A percentile compares a stretch with the other conserved stretches of the same genome.
Evolutionary conservation across 2,797 vertebrate species (phyloP).

Genomic region (Hypotaenidia philippensis): DNA sequence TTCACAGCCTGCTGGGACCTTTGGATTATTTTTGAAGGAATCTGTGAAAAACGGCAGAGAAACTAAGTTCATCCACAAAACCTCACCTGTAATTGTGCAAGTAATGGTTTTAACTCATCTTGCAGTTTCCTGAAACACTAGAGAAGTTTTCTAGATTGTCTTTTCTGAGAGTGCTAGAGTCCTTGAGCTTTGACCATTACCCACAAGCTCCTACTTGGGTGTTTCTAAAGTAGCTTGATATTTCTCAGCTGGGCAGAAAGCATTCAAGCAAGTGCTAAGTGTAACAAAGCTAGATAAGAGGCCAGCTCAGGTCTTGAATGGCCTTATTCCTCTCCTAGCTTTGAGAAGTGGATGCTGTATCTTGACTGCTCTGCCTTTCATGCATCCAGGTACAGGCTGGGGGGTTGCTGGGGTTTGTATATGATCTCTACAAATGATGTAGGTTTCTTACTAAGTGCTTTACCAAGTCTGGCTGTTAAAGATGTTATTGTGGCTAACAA

Average conservation of each 20-base stretch:
- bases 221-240: background rate
- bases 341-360: accelerated
- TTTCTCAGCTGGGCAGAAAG: constrained; percentile 12
- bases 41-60: background rate
- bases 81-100: background rate
- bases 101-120: background rate
- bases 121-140: background rate
- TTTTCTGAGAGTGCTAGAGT: background rate
- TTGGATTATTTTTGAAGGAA: background rate
- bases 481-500: background rate
- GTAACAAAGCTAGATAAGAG: background rate
- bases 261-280: background rate
- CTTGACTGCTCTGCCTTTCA: accelerated
- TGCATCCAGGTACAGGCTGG: background rate
- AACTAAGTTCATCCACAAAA: background rate
- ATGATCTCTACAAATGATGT: background rate
- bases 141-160: background rate
- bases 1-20: background rate
- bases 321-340: background rate
- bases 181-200: background rate
- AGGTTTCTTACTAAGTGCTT: background rate
- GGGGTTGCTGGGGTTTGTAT: background rate
- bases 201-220: background rate
- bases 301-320: background rate
- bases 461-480: background rate